These are phyloP conservation scores for Carposina sasakii DNA, from an alignment of 1,140 invertebrate genomes.

Conservation along the genomic window DNA sequence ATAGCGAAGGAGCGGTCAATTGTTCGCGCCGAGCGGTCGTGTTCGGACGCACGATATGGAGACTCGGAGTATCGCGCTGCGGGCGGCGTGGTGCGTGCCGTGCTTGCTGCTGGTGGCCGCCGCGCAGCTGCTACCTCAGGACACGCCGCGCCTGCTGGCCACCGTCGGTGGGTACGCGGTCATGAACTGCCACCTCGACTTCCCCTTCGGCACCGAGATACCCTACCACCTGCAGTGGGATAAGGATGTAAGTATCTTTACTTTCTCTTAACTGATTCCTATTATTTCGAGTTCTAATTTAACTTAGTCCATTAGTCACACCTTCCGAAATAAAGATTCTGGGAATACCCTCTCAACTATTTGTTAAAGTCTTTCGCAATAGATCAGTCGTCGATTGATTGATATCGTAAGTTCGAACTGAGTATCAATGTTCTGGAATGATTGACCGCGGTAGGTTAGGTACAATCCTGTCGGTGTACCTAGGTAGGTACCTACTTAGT, in stretches of 20 bases:
- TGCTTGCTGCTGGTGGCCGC: not conserved
- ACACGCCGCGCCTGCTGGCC: slow-evolving; percentile 78
- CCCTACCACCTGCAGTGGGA: slow-evolving; percentile 94
- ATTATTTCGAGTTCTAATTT: too few relatives aligned
- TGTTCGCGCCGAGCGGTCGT: slow-evolving; percentile 5
- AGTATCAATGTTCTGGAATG: too few relatives aligned
- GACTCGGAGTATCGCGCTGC: not conserved
- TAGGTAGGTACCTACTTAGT: too few relatives aligned
- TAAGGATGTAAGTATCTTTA: slow-evolving; percentile 82
- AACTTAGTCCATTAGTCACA: too few relatives aligned
- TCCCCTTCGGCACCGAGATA: slow-evolving; percentile 88
- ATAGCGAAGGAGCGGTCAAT: slow-evolving; percentile 12
- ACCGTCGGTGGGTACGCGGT: slow-evolving; percentile 89
- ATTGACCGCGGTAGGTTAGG: too few relatives aligned
- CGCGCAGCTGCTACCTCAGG: slow-evolving; percentile 37
- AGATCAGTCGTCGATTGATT: too few relatives aligned
- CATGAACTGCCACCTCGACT: slow-evolving; percentile 92
- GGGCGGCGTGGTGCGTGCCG: slow-evolving; percentile 14
- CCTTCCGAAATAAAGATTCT: too few relatives aligned
- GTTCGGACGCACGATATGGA: slow-evolving; percentile 8
- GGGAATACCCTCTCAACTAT: too few relatives aligned
- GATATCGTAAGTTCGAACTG: too few relatives aligned
- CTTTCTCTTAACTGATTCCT: too few relatives aligned
- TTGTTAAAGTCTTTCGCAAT: too few relatives aligned
- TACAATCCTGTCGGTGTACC: too few relatives aligned